Evolutionary conservation across 2,113 vertebrate genomes (phyloP), one percentile per base, ranked within the genome.

Genomic region (Poeciliopsis occidentalis): DNA sequence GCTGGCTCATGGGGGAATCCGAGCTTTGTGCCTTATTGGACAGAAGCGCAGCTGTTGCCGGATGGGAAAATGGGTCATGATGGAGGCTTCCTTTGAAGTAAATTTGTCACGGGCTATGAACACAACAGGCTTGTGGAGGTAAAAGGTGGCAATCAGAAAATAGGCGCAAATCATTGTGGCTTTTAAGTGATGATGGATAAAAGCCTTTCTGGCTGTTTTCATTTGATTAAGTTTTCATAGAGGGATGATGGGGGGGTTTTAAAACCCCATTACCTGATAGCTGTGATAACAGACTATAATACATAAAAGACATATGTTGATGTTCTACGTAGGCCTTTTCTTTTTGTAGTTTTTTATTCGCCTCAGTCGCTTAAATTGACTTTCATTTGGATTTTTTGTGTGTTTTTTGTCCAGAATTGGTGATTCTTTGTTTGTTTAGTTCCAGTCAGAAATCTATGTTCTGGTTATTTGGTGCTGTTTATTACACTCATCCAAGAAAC

Each of bases 51-150:
- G 86, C 88, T 88, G 87, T 85, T 81, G 83, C 81, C 72, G 67
- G 80, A 85, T n/a, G 37, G 32, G 81, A 90, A 92, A 91, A 89
- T 89, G 79, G 85, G 90, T 90, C 90, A 90, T 67, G 86, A 88
- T 83, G 81, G 82, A 81, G 71, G 60, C 80, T 81, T 80, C 75
- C 76, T 87, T 91, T 92, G 86, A 91, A 91, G 79, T 84, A 26
- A 76, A 88, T 86, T 88, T 76, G 89, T 91, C 80, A 83, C 11
- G 79, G 88, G 47, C 39, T 39, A 67, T 81, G 78, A 84, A 80
- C 84, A 84, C 82, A 82, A 85, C 73, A 26, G 60, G 79, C 69
- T 82, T 1, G 8, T 54, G 57, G 81, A 84, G 84, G 87, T 89
- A 88, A 84, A 89, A 87, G 76, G 78, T 87, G 84, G 87, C 74